These are phyloP conservation scores for Pachyramphus minor DNA, from an alignment of 2,113 vertebrate genomes.

Conservation along the genomic window DNA sequence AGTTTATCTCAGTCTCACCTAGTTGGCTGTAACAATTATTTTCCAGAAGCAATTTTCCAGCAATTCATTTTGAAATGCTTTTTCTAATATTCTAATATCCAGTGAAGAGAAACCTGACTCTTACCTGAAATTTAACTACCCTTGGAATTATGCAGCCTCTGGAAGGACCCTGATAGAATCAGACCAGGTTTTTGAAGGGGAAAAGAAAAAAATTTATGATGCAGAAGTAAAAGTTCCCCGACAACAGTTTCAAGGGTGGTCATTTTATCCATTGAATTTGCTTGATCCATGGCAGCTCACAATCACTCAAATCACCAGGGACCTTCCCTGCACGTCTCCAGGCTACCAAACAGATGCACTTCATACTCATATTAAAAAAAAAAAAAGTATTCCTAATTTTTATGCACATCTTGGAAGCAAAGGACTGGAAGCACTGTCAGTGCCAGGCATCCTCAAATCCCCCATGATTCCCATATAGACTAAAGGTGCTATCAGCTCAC, in stretches of 20 bases:
- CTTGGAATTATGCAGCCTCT: not conserved
- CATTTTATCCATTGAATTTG: not conserved
- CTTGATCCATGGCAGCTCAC: not conserved
- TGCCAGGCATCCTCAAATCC: not conserved
- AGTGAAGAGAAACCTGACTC: not conserved
- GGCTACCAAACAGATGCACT: not conserved
- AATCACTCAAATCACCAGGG: not conserved
- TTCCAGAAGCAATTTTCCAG: not conserved
- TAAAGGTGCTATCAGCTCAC: not conserved
- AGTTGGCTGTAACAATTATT: not conserved
- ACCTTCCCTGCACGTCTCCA: not conserved
- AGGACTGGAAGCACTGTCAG: not conserved
- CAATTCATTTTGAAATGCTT: not conserved
- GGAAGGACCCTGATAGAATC: not conserved
- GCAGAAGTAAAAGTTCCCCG: not conserved
- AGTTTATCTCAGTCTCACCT: not conserved
- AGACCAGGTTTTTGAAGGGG: not conserved
- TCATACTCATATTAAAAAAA: not conserved
- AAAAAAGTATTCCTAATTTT: not conserved
- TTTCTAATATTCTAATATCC: not conserved
- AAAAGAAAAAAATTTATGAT: not conserved
- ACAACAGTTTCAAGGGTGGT: not conserved
- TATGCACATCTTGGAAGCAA: not conserved
- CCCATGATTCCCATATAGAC: accelerated
- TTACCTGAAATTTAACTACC: not conserved